These are phyloP conservation scores for Brachionus rotundiformis DNA, from an alignment of 1,140 invertebrate species.

Conservation along the genomic window DNA sequence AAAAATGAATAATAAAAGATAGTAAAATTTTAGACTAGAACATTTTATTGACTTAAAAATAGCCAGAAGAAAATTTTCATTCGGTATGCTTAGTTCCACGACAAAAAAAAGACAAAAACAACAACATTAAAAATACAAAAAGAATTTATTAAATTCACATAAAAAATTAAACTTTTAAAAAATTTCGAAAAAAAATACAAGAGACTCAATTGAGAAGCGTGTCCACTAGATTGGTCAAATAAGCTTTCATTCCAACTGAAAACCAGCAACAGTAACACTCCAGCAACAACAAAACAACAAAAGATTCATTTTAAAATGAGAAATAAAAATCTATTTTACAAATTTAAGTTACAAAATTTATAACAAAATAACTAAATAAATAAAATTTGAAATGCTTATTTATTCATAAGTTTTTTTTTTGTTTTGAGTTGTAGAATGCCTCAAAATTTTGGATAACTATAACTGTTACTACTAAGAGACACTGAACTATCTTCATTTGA, in stretches of 20 bases:
- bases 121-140: not conserved
- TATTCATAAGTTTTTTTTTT: not conserved
- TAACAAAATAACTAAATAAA: slow-evolving; percentile 11
- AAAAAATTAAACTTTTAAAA: slow-evolving; percentile 43
- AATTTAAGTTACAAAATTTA: slow-evolving; percentile 14
- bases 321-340: slow-evolving; percentile 30
- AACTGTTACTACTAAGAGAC: slow-evolving; percentile 38
- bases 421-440: not conserved
- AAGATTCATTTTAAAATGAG: not conserved
- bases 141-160: slow-evolving; percentile 34
- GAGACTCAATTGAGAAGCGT: not conserved
- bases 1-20: too few relatives aligned
- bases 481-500: slow-evolving; percentile 14
- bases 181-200: not conserved
- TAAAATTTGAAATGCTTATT: slow-evolving; percentile 43
- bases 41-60: not conserved
- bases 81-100: not conserved
- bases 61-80: not conserved
- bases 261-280: not conserved
- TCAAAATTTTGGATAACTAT: slow-evolving; percentile 46
- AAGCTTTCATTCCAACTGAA: not conserved
- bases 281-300: not conserved
- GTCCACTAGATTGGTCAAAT: too few relatives aligned
- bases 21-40: slow-evolving; percentile 5
- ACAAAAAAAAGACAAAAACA: not conserved